Evolutionary conservation across 2,888 invertebrate genomes (phyloP).

Genomic region (Drosophila limbata): DNA sequence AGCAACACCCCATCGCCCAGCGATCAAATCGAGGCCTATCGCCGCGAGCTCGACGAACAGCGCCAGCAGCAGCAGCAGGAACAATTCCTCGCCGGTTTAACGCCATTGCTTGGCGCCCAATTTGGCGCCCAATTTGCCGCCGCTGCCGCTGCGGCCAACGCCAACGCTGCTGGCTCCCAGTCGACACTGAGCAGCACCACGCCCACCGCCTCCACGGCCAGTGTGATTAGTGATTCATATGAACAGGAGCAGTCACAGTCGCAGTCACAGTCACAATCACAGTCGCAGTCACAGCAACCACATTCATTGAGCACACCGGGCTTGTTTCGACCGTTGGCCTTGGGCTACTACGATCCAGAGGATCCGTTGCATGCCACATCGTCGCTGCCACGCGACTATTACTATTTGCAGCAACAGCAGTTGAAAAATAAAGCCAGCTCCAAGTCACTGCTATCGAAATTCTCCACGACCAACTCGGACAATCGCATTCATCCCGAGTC

Average conservation of each 20-base stretch:
- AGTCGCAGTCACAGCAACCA: slow-evolving; percentile 59
- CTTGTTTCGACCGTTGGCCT: slow-evolving; percentile 62
- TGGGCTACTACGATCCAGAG: slow-evolving; percentile 74
- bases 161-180: slow-evolving; percentile 67
- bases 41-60: slow-evolving; percentile 84
- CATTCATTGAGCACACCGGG: slow-evolving; percentile 74
- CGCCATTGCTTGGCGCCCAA: slow-evolving; percentile 82
- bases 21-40: slow-evolving; percentile 85
- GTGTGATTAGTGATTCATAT: slow-evolving; percentile 80
- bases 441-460: slow-evolving; percentile 82
- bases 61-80: slow-evolving; percentile 85
- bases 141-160: slow-evolving; percentile 58
- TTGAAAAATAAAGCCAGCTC: slow-evolving; percentile 82
- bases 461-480: slow-evolving; percentile 81
- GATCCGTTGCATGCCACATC: slow-evolving; percentile 77
- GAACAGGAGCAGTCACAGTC: slow-evolving; percentile 65
- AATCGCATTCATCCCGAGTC: slow-evolving; percentile 83
- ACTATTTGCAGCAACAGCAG: slow-evolving; percentile 84
- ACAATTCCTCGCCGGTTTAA: slow-evolving; percentile 81
- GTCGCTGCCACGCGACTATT: slow-evolving; percentile 84
- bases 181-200: slow-evolving; percentile 74
- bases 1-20: slow-evolving; percentile 83
- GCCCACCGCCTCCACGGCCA: slow-evolving; percentile 82
- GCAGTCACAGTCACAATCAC: slow-evolving; percentile 57
- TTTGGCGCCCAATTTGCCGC: slow-evolving; percentile 76